Conservation (phyloP, 2,113 vertebrate species). For the Apeltes quadracus region DNA sequence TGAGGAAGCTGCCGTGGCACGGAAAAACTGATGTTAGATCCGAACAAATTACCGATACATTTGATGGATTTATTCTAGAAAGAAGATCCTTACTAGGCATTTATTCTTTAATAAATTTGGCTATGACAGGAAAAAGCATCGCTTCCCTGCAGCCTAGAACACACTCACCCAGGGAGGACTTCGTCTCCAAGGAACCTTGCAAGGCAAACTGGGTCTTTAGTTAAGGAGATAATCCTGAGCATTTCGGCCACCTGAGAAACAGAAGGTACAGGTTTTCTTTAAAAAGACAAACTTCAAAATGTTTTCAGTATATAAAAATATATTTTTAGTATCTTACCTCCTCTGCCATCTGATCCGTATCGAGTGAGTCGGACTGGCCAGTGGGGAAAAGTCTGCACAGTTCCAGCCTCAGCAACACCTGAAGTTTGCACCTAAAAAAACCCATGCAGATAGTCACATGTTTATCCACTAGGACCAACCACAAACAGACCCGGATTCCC, state of each 20-base stretch:
- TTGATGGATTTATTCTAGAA: neutral
- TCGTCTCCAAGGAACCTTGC: constrained; percentile 88
- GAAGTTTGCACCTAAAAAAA: constrained; percentile 86
- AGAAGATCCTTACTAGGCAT: neutral
- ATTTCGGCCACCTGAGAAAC: constrained; percentile 85
- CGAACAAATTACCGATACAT: neutral
- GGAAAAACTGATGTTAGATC: neutral
- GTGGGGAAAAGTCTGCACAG: constrained; percentile 82
- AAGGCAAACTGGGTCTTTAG: constrained; percentile 87
- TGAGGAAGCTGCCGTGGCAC: constrained; percentile 81
- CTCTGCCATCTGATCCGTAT: constrained; percentile 84
- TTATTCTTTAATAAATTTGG: neutral
- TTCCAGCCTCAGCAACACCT: constrained; percentile 89
- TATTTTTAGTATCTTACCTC: constrained; percentile 79
- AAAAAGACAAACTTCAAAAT: neutral
- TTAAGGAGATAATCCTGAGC: constrained; percentile 88
- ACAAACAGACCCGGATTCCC: neutral
- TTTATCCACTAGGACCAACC: neutral
- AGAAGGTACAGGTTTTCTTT: neutral
- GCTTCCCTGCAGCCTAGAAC: neutral
- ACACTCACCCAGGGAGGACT: constrained; percentile 88
- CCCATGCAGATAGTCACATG: neutral
- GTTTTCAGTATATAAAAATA: neutral
- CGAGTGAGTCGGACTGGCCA: constrained; percentile 58
- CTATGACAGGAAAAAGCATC: neutral